Base-by-base conservation (phyloP, 2,888 invertebrate genomes). In the Cyrtodaria siliqua region DNA sequence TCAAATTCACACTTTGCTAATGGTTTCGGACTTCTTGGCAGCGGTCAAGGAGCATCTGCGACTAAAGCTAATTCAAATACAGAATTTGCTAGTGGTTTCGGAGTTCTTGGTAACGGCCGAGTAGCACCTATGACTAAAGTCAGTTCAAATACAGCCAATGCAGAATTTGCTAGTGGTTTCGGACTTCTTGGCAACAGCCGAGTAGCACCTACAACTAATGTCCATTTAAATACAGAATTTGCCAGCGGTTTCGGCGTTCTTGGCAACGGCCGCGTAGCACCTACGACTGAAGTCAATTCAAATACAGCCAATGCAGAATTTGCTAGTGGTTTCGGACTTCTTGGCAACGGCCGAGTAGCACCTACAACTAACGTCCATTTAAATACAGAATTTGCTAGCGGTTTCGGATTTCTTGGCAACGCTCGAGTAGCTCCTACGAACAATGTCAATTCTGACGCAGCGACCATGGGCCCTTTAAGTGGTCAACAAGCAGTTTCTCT, bases 371-470 rank as follows among this genome's bases (percentile, higher is more conserved):
- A 33, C 12, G 33, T 33, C 12, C n/a, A n/a, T n/a, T n/a, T n/a
- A n/a, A 33, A 12, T 33, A 8, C 33, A 50, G 24, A 24, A 2
- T 23, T 50, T 9, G 50, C 18, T 23, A 20, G 50, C 23, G 50
- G 50, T 50, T 50, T 50, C 20, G 50, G 50, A 50, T 23, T 50
- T 50, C 24, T 50, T 23, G 50, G 50, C n/a, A 50, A 50, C 50
- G 50, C 18, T 20, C 44, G 44, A n/a, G 20, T 44, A 14, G 16
- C 16, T 20, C 20, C 44, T 3, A 8, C 44, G 44, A n/a, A n/a
- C n/a, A n/a, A n/a, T n/a, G n/a, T n/a, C n/a, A n/a, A n/a, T n/a
- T n/a, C n/a, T 18, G 20, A 20, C 4, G 20, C 20, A 3, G 44
- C 16, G n/a, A n/a, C n/a, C n/a, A n/a, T n/a, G n/a, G n/a, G n/a